Conservation (phyloP, 1,140 invertebrate genomes). For the Drosophila athabasca region DNA sequence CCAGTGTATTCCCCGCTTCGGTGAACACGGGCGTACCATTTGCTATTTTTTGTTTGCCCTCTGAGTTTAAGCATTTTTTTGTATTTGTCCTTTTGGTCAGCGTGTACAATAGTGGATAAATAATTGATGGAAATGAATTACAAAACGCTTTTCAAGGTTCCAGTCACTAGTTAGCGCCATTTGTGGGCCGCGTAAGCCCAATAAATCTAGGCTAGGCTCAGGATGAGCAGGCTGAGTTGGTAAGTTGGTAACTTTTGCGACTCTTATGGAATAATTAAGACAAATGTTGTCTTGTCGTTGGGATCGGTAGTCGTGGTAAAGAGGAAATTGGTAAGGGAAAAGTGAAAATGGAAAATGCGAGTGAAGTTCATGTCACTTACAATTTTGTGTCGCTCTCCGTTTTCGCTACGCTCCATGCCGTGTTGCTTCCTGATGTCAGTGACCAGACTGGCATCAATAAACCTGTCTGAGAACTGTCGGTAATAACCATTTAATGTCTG, state of each 20-base stretch:
- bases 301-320: background rate
- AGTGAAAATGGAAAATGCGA: background rate
- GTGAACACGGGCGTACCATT: background rate
- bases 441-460: constrained; percentile 59
- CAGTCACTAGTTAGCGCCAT: constrained; percentile 8
- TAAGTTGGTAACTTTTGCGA: constrained; percentile 20
- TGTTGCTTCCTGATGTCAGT: constrained; percentile 6
- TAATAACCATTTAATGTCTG: constrained; percentile 65
- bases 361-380: constrained; percentile 11
- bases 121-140: constrained; percentile 78
- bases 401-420: constrained; percentile 3
- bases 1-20: background rate
- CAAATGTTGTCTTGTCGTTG: constrained; percentile 41
- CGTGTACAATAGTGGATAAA: constrained; percentile 61
- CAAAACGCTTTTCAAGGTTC: constrained; percentile 76
- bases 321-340: background rate
- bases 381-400: constrained; percentile 28
- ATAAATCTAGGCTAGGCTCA: constrained; percentile 24
- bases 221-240: background rate
- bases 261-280: constrained; percentile 69
- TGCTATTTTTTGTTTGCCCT: constrained; percentile 9
- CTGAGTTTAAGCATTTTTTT: constrained; percentile 29
- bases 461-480: constrained; percentile 57
- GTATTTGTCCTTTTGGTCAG: constrained; percentile 59
- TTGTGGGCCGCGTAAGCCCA: constrained; percentile 4